phyloP scores from a whole-genome alignment of 2,113 vertebrate genomes.

The Miniopterus natalensis region DNA sequence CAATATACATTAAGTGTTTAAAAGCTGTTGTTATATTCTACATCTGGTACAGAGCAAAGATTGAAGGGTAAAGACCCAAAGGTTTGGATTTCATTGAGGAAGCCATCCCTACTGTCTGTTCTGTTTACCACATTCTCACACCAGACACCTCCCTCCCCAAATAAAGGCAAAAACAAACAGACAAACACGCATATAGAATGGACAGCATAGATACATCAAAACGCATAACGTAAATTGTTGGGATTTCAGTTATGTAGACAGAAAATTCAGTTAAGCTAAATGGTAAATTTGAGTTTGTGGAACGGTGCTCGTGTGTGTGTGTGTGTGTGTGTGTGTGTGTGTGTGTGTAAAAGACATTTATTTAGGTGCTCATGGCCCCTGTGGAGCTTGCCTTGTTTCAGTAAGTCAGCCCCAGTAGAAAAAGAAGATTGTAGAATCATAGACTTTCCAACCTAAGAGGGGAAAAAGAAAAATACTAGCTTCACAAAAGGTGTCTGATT shows the following conservation, averaged over 20 bases:
- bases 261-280: neutral
- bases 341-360: neutral
- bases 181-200: neutral
- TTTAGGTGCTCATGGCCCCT: neutral
- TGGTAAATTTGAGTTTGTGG: neutral
- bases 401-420: neutral
- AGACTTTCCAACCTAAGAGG: neutral
- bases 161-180: neutral
- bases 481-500: neutral
- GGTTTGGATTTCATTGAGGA: neutral
- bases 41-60: neutral
- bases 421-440: neutral
- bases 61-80: neutral
- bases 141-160: neutral
- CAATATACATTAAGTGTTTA: neutral
- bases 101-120: neutral
- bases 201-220: neutral
- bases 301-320: neutral
- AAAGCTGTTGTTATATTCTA: slow-evolving; percentile 2
- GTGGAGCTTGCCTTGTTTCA: neutral
- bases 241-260: neutral
- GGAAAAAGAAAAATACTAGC: neutral
- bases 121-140: neutral
- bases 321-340: no score
- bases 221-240: neutral